Evolutionary conservation across 30 jellyfish, hydroid and myxozoan genomes (phyloP).

Genomic region (Catostylus mosaicus): DNA sequence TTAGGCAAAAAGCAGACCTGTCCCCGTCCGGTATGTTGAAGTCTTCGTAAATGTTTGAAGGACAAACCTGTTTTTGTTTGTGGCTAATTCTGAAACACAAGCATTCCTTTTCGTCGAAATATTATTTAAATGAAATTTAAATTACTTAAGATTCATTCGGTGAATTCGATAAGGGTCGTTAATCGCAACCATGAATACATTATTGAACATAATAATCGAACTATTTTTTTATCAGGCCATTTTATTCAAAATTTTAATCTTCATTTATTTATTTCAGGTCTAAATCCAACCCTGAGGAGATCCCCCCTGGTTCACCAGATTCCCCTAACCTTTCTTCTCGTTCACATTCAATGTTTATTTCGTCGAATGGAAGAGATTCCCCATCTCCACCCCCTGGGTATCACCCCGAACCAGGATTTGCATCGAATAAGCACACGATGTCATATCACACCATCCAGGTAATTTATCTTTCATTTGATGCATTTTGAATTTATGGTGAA

Average conservation of each 20-base stretch:
- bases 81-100: too few species aligned
- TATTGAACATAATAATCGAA: too few species aligned
- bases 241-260: neutral
- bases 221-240: too few species aligned
- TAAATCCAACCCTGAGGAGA: constrained; percentile 85
- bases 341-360: constrained; percentile 80
- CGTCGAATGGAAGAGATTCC: constrained; percentile 70
- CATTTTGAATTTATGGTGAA: too few species aligned
- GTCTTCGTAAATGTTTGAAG: too few species aligned
- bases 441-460: constrained; percentile 73
- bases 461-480: neutral
- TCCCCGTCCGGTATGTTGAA: constrained; percentile 67
- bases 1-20: constrained; percentile 74
- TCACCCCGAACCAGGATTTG: constrained; percentile 78
- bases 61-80: too few species aligned
- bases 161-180: too few species aligned
- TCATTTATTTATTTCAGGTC: constrained; percentile 56
- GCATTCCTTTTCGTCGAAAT: too few species aligned
- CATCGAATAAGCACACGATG: constrained; percentile 49
- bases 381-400: constrained; percentile 99
- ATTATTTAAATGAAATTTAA: too few species aligned
- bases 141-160: too few species aligned
- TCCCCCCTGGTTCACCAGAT: constrained; percentile 81
- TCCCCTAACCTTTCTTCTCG: constrained; percentile 70
- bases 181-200: too few species aligned